Base-by-base conservation (phyloP, 2,113 vertebrate genomes). In the Caranx ignobilis region DNA sequence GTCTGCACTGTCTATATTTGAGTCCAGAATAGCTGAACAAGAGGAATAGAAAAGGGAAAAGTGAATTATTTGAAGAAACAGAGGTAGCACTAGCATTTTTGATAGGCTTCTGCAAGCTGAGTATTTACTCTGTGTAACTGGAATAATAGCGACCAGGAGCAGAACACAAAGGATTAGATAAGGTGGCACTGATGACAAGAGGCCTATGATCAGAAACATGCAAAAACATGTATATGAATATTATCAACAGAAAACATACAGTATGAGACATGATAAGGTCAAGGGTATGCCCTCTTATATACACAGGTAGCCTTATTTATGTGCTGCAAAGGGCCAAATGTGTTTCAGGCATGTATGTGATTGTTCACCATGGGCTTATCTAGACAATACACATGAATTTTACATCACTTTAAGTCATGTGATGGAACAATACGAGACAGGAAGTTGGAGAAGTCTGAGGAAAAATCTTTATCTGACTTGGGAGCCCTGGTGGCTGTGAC, bases 1-100 rank as follows among this genome's bases (percentile, higher is more conserved):
- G 52, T 55, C 56, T 39, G 4, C 13, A 12, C 26, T 70, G 67
- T 55, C 50, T 70, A 39, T 69, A 54, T 69, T 26, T 55, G 34
- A 39, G 67, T 70, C 37, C 35, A 70, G 52, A n/a, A 56, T 31
- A 43, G 52, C 52, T 32, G 35, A 70, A 37, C 35, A 26, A 52
- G 52, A 56, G 35, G 67, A 56, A 70, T 70, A 35, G 52, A 56
- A 43, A 11, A 45, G 15, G 37, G 54, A 71, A 57, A 57, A 71
- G 41, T 31, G 18, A 43, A 19, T 71, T 45, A 71, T 41, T 37
- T 3, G 8, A 15, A 15, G 26, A 57, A 71, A 19, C 31, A 43
- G 52, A 57, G 35, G 37, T 45, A 43, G 37, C 15, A 7, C 16
- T 57, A 54, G 68, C 37, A 57, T 43, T 26, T 43, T 57, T 43